Base-by-base conservation (phyloP, 2,888 invertebrate species). In the Syrphus vitripennis region DNA sequence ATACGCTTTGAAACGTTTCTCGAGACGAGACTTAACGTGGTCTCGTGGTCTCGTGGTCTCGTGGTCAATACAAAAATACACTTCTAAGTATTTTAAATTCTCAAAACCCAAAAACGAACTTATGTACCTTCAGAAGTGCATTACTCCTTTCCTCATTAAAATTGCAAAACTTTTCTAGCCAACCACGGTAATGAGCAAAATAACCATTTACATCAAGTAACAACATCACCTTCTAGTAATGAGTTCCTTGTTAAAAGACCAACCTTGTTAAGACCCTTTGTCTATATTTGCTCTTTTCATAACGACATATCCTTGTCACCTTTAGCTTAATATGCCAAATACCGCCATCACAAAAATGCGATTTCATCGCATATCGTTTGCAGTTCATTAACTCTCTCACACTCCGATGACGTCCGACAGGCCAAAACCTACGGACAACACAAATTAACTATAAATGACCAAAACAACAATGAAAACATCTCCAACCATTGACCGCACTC, bases 351-450 rank as follows among this genome's bases (percentile, higher is more conserved):
- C 21, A 53, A 65, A 29, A 61, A 59, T 29, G 45, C 59, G 72
- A 86, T 81, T 77, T 84, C 80, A 84, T 84, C 80, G 80, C 67
- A 84, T 78, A 86, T 86, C 82, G 69, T 86, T 86, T 82, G 81
- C 86, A 86, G 86, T 86, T 86, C 86, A 86, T 86, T 86, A 86
- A 78, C 86, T 82, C 37, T 37, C 55, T 50, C 69, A 42, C 59
- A 31, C 45, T 40, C 12, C 34, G 12, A 31, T 31, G 9, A 31
- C 1, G 9, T 7, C 34, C 9, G 34, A 9, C 34, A 10, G 4
- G 6, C 12, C 14, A 14, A 21, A 57, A 19, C 5, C 4, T 2
- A 6, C 12, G 21, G 48, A 48, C 48, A 50, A 34, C 6, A 7
- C 34, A 59, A 29, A 4, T n/a, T n/a, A n/a, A n/a, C n/a, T n/a